Base-by-base conservation (phyloP, 92 coral and sea anemone species). In the Porites divaricata region DNA sequence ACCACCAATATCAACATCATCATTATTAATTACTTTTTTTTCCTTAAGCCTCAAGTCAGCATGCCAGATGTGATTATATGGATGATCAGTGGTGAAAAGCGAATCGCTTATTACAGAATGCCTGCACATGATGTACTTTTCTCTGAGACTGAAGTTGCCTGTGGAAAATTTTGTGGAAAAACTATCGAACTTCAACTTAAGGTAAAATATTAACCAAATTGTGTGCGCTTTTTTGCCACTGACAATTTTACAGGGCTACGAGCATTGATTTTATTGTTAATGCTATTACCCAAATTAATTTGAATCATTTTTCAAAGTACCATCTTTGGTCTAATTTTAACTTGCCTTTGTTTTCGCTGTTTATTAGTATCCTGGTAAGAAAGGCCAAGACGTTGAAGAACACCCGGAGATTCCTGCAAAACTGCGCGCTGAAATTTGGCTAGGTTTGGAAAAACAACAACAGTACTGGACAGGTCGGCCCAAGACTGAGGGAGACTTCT, bases 21-120 rank as follows among this genome's bases (percentile, higher is more conserved):
- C 17, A 7, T 16, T 16, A 1, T 7, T 61, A 61, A 3, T 35
- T 25, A 1, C 19, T 22, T 17, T 9, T 19, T 25, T 67, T 63
- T 4, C 9, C 49, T 17, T 1, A 82, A 96, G 99, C 99, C 99
- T 28, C 99, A 96, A 76, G 89, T 92, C 72, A 86, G 97, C 63
- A 93, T 96, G 91, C 99, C 99, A 2, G 99, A 96, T 75, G 97
- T 96, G 70, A 90, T 96, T 20, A 81, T 97, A 20, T 97, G 99
- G 98, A 97, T 95, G 99, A 93, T 95, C 72, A 91, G 98, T 82
- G 99, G 99, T 8, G 84, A 91, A 8, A 91, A 95, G 51, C 90
- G 99, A 64, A 89, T 97, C 20, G 99, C 99, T 13, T 97, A 97
- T 78, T 87, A 91, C 94, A 90, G 99, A 54, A 88, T 97, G 71